phyloP scores from a whole-genome alignment of 2,888 invertebrate species.

The Coremacera marginata region DNA sequence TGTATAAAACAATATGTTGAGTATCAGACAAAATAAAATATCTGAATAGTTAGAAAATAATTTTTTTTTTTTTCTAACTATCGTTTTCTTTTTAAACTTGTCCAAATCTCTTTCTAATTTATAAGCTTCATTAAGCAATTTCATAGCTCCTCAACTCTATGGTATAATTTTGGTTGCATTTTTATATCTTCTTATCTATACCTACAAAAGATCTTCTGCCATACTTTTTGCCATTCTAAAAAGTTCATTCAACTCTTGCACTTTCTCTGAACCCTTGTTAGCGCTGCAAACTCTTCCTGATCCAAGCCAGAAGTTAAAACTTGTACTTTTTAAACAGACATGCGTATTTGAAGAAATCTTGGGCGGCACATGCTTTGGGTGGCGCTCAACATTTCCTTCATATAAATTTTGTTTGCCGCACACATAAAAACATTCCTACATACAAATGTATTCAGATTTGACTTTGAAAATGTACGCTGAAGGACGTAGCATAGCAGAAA shows the following conservation, averaged over 20 bases:
- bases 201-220: too few relatives aligned
- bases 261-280: constrained; percentile 25
- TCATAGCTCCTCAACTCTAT: background rate
- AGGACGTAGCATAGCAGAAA: constrained; percentile 31
- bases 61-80: too few relatives aligned
- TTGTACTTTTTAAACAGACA: constrained; percentile 54
- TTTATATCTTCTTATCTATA: background rate
- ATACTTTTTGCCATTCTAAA: background rate
- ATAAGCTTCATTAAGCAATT: background rate
- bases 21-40: too few relatives aligned
- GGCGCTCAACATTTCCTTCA: background rate
- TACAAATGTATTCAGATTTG: constrained; percentile 6
- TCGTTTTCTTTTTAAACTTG: too few relatives aligned
- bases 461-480: constrained; percentile 43
- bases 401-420: background rate
- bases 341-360: constrained; percentile 49
- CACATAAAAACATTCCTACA: too few relatives aligned
- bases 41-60: too few relatives aligned
- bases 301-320: constrained; percentile 43
- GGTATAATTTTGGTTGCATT: background rate
- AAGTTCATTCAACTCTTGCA: constrained; percentile 57
- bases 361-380: background rate
- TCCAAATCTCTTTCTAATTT: too few relatives aligned
- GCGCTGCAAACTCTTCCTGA: background rate
- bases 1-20: too few relatives aligned